Base-by-base conservation (phyloP, 92 coral and sea anemone genomes). In the Phenganax stokvisi region DNA sequence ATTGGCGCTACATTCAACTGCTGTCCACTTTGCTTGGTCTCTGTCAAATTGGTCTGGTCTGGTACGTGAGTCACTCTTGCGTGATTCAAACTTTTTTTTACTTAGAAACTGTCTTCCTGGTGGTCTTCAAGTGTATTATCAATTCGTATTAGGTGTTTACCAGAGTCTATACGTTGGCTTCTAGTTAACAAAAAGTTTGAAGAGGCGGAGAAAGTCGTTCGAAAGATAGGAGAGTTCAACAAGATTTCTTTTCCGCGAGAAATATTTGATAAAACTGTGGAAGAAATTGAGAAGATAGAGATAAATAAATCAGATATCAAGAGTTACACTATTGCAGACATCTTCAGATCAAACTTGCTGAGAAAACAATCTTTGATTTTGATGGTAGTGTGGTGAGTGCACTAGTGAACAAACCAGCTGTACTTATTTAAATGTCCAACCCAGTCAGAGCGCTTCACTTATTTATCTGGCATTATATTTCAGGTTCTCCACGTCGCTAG, bases 81-180 rank as follows among this genome's bases (percentile, higher is more conserved):
- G 5, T 37, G 47, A 37, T 37, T 37, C 5, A 2, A 37, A 37
- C 47, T 1, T 37, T 37, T 37, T 37, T 5, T 37, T 37, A 37
- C 47, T 37, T 37, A 37, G 3, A 37, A 37, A 37, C 47, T 37
- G 47, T 37, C 47, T 37, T 37, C 47, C 47, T 37, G 5, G 47
- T 1, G 47, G 47, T 37, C 47, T 37, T 37, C 47, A 37, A 37
- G 47, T 37, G 3, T 37, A 5, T 37, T 37, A 5, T 37, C 47
- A 5, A 37, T 37, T 37, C 72, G 31, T 13, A 54, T 5, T 6
- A 79, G 83, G 10, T 63, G 51, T 13, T 30, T 79, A 1, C 83
- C 83, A 0, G 83, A 79, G 65, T 79, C 83, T 3, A 6, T 63
- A 52, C 83, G 83, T 11, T 79, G 83, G 83, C 83, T 79, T 51